A percentile compares a stretch with the other conserved stretches of the same genome.
Conservation (phyloP, 1,140 invertebrate species). For the Halictus rubicundus region DNA sequence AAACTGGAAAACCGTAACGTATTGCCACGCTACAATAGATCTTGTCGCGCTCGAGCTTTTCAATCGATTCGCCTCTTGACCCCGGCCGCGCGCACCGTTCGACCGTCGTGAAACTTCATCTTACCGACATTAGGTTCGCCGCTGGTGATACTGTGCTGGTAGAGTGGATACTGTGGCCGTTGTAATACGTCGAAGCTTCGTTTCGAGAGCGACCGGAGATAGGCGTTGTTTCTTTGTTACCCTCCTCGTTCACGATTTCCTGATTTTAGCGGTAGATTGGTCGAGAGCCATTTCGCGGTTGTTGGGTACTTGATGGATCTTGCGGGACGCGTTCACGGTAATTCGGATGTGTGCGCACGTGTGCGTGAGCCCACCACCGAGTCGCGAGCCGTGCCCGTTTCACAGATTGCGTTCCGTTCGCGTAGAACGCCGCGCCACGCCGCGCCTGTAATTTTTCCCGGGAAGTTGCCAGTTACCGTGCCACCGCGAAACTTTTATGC, state of each 20-base stretch:
- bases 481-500: constrained; percentile 24
- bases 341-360: constrained; percentile 14
- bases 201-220: neutral
- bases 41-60: neutral
- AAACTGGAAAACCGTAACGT: too few relatives aligned
- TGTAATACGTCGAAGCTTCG: neutral
- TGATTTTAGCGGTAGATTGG: constrained; percentile 62
- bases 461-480: neutral
- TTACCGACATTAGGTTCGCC: constrained; percentile 1
- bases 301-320: constrained; percentile 62
- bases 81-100: neutral
- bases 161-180: neutral
- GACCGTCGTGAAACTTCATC: constrained; percentile 20
- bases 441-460: constrained; percentile 29
- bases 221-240: constrained; percentile 43
- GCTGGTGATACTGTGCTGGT: neutral
- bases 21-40: too few relatives aligned
- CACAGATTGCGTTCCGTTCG: constrained; percentile 19
- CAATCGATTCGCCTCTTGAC: neutral
- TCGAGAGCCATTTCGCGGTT: constrained; percentile 61
- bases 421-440: neutral
- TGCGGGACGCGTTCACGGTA: constrained; percentile 49
- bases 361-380: neutral
- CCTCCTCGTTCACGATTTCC: constrained; percentile 41
- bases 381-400: neutral